Evolutionary conservation across 2,888 invertebrate species (phyloP).

Genomic region (Andrena fulva): DNA sequence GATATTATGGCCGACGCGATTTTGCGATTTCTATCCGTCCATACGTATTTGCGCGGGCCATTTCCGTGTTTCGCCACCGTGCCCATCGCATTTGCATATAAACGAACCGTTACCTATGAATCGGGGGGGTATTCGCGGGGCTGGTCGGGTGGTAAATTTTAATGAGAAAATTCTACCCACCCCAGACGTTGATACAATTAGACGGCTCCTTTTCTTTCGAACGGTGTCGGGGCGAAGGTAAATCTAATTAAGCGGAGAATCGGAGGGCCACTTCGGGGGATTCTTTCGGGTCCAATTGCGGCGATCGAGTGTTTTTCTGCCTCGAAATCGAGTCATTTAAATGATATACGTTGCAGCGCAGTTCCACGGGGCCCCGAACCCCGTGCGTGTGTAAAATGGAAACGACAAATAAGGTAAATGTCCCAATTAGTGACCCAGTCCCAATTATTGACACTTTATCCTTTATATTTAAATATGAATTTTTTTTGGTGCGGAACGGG

Average conservation of each 20-base stretch:
- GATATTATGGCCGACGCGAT: constrained; percentile 59
- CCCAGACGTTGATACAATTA: constrained; percentile 52
- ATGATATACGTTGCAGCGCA: constrained; percentile 9
- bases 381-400: not conserved
- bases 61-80: constrained; percentile 62
- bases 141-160: constrained; percentile 61
- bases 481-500: too few species aligned
- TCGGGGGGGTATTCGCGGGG: constrained; percentile 57
- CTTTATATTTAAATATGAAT: too few species aligned
- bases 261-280: not conserved
- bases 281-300: not conserved
- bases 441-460: not conserved
- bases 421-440: too few species aligned
- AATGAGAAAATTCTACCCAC: constrained; percentile 57
- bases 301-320: not conserved
- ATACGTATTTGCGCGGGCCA: constrained; percentile 52
- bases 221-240: constrained; percentile 19
- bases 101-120: constrained; percentile 77
- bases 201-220: constrained; percentile 21
- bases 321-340: constrained; percentile 20
- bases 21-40: constrained; percentile 65
- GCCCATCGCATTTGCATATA: constrained; percentile 79
- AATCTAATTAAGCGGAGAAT: constrained; percentile 45
- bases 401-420: not conserved
- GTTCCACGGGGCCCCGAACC: not conserved